Base-by-base conservation (phyloP, 1,140 invertebrate genomes). In the Drosophila bipectinata region DNA sequence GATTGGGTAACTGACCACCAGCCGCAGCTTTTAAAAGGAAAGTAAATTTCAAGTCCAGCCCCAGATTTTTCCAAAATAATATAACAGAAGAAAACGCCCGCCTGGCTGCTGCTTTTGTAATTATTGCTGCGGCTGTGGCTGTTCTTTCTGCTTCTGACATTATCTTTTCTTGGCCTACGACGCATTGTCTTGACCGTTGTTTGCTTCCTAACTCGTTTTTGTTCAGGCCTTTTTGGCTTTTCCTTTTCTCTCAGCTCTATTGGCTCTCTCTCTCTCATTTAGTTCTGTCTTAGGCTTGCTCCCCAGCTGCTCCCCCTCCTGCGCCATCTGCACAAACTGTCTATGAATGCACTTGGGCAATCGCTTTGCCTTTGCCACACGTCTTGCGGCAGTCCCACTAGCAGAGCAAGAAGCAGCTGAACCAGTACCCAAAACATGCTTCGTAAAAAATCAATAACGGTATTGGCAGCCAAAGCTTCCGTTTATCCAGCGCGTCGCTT, bases 391-490 rank as follows among this genome's bases (percentile, higher is more conserved):
- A 44, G 34, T 37, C 34, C 0, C 12, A 8, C n/a, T 2, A n/a
- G 39, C 39, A 72, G 26, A 28, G 26, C 26, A 28, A 28, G 6
- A 28, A 28, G 26, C 26, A 28, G 21, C 21, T 21, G 28, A 18
- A 57, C 39, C 72, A 57, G 51, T 61, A 32, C 18, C 39, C 48
- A 44, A 48, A 32, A 52, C n/a, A 14, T 18, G 41, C 41, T 41
- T 52, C 72, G 59, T 69, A 74, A 60, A 76, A 76, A 76, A 76
- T 76, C 73, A 75, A 76, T 76, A 76, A 67, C 72, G 44, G 54
- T 74, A 59, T 75, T 67, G 72, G 55, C 73, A 76, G 60, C 37
- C 34, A 12, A 12, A 37, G 34, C 34, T 37, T 37, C 34, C 12
- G 34, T 37, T 34, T 12, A 7, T 34, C 9, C 32, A 37, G 32